These are phyloP conservation scores for Amblyjoppa fuscipennis DNA, from an alignment of 2,888 invertebrate species.

Conservation along the genomic window DNA sequence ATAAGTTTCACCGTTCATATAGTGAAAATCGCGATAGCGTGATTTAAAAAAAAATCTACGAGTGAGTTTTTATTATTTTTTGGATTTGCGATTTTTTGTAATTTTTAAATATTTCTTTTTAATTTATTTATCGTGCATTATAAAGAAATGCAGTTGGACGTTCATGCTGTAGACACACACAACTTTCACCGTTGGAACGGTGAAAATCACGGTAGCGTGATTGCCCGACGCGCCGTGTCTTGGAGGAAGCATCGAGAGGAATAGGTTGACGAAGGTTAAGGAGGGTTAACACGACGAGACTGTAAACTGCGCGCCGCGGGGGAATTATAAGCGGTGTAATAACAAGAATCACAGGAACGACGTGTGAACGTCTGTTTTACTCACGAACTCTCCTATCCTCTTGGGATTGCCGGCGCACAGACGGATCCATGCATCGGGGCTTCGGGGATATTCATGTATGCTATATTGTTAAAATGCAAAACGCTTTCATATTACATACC, in stretches of 20 bases:
- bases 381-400: constrained; percentile 61
- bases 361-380: constrained; percentile 68
- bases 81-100: too few species aligned
- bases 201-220: constrained; percentile 56
- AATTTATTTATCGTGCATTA: not conserved
- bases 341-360: constrained; percentile 66
- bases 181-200: constrained; percentile 11
- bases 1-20: too few species aligned
- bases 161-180: not conserved
- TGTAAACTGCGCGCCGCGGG: constrained; percentile 45
- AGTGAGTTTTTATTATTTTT: too few species aligned
- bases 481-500: constrained; percentile 38
- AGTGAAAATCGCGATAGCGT: too few species aligned
- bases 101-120: not conserved
- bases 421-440: constrained; percentile 37
- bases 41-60: too few species aligned
- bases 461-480: constrained; percentile 27
- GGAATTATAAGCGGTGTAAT: constrained; percentile 63
- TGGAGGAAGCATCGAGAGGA: constrained; percentile 47
- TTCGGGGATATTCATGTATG: not conserved
- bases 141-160: not conserved
- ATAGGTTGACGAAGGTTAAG: constrained; percentile 66
- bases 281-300: constrained; percentile 63
- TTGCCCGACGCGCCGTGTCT: constrained; percentile 29
- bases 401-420: not conserved